Evolutionary conservation across 2,797 vertebrate species (phyloP), one percentile per base, ranked within the genome.

Genomic region (Rhinoraja longicauda): DNA sequence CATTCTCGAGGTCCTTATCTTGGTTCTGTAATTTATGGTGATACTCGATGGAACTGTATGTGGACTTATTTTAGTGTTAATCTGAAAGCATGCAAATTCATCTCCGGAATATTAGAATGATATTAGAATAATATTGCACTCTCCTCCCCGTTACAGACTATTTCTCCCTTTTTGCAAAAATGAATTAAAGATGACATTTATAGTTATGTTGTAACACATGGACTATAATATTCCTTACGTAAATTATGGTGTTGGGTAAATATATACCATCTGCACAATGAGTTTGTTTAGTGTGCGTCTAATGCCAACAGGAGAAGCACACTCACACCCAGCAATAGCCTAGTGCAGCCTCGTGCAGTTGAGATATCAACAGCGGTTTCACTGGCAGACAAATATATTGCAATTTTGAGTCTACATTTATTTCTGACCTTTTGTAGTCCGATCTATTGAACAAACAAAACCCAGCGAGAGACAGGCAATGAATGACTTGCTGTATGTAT

Each of bases 21-120:
- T 93, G 90, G 93, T 88, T 95, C 97, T 98, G 97, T 97, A 98
- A 98, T 98, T 99, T 97, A 98, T 96, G 97, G 97, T 97, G 98
- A 97, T 98, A 97, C 97, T 98, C 97, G 96, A 98, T 96, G 98
- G 97, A 98, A 96, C 97, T 97, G 96, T 96, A 97, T 97, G 97
- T 97, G 96, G 97, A 98, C 98, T 98, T 97, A 94, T 96, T 94
- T 95, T 95, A n/a, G 82, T 95, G 94, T 97, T 97, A 97, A 96
- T 96, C 97, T 97, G 95, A 96, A 97, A 98, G 97, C 97, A 94
- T 96, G 95, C 95, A 95, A 94, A 96, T 97, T 97, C 97, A 96
- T 96, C 97, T 97, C 97, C 96, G 96, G 97, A 97, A 98, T 96
- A 95, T 96, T 96, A 97, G 96, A 95, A 96, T 96, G 84, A 62